Conservation (phyloP, 2,888 invertebrate genomes). For the Apodemia hepburni region DNA sequence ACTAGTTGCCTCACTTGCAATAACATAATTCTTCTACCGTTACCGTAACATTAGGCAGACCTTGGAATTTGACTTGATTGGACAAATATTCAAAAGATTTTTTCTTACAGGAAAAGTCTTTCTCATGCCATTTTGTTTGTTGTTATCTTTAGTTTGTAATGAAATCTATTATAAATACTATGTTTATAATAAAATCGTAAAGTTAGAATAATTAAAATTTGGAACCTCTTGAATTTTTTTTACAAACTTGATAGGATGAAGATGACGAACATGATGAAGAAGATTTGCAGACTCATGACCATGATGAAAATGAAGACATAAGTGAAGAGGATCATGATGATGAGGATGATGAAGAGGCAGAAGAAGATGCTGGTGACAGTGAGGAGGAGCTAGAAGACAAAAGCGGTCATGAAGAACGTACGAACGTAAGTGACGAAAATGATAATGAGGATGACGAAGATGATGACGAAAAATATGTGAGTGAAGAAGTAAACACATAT, state of each 20-base stretch:
- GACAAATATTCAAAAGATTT: too few species aligned
- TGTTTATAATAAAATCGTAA: too few species aligned
- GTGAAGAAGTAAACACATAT: slow-evolving; percentile 37
- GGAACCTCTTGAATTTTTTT: too few species aligned
- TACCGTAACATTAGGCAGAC: too few species aligned
- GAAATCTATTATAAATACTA: too few species aligned
- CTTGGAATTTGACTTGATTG: too few species aligned
- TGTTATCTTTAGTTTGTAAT: too few species aligned
- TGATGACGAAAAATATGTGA: slow-evolving; percentile 37
- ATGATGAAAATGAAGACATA: slow-evolving; percentile 40
- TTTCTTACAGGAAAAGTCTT: too few species aligned
- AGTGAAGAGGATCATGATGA: slow-evolving; percentile 39
- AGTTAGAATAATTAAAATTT: too few species aligned
- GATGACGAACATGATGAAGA: slow-evolving; percentile 46
- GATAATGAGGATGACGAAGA: slow-evolving; percentile 37
- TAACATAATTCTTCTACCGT: too few species aligned
- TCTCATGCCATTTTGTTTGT: too few species aligned
- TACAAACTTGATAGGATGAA: slow-evolving; percentile 34
- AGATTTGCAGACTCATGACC: slow-evolving; percentile 34
- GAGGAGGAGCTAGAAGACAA: slow-evolving; percentile 22
- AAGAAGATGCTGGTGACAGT: not conserved
- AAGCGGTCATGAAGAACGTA: slow-evolving; percentile 15
- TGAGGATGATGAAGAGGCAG: slow-evolving; percentile 19
- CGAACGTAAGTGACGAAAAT: slow-evolving; percentile 37
- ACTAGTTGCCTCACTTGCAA: too few species aligned